Evolutionary conservation across 2,113 vertebrate species (phyloP), one percentile per base, ranked within the genome.

Genomic region (Columba livia): DNA sequence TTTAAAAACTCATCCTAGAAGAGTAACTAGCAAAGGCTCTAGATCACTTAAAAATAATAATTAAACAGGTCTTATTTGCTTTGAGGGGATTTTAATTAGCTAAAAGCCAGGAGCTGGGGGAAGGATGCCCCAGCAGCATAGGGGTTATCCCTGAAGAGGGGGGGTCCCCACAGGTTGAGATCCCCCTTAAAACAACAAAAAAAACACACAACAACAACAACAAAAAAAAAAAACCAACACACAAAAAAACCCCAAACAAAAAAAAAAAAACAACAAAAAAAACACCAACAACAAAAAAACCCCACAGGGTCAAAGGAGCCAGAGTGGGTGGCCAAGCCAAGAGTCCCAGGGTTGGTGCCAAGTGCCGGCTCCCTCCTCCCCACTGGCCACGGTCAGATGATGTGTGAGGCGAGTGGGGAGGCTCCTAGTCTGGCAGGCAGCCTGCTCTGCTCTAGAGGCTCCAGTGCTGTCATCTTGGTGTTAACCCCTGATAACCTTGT

Each of bases 401-500:
- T 97, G 98, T 96, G 93, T 88, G 94, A 98, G 98, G 79, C 67
- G 96, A 98, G 97, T 96, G 96, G 97, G 97, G 97, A 97, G 97
- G 97, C 98, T 96, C 97, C 97, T 97, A 98, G 98, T 98, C 98
- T 98, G 98, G 98, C 98, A 97, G 98, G 97, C 98, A 97, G 98
- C 98, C 98, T 97, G 98, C 97, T 98, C 83, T 98, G 98, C 98
- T 98, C 98, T 98, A 98, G 98, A 97, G 98, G 96, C 98, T 98
- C 97, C 98, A 91, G 79, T 97, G 96, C 98, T 98, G 98, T 98
- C 98, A 97, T 98, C 97, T 97, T 93, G 96, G 95, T 80, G 79
- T 98, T 98, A 98, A 98, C 99, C 98, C 98, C 97, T 98, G 98
- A 97, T 98, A 97, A 97, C 96, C 98, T 97, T 95, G 89, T 97